phyloP scores from a whole-genome alignment of 2,888 invertebrate species.

The Eupithecia abbreviata region DNA sequence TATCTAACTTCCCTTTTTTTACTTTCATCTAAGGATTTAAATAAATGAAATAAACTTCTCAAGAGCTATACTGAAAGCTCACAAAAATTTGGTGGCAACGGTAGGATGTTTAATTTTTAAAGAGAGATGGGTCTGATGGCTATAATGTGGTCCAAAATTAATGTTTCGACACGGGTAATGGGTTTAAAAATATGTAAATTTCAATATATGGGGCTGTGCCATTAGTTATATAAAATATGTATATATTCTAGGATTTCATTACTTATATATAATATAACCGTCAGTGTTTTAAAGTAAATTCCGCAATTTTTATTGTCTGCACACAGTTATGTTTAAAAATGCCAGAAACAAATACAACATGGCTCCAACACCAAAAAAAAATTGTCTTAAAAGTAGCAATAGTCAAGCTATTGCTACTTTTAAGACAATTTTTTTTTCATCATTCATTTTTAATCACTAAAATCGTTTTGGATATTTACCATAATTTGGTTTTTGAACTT shows the following conservation, averaged over 20 bases:
- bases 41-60: too few species aligned
- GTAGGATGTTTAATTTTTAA: not conserved
- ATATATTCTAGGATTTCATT: not conserved
- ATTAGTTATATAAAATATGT: not conserved
- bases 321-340: not conserved
- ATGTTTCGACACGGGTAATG: not conserved
- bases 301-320: not conserved
- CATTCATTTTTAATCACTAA: too few species aligned
- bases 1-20: too few species aligned
- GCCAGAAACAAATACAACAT: not conserved
- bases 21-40: too few species aligned
- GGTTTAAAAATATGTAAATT: not conserved
- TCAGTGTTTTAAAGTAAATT: not conserved
- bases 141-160: not conserved
- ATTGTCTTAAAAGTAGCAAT: not conserved
- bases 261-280: not conserved
- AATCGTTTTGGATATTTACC: too few species aligned
- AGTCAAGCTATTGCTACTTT: too few species aligned
- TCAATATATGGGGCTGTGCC: slow-evolving; percentile 1
- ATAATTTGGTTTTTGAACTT: too few species aligned
- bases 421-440: too few species aligned
- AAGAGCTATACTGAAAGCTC: too few species aligned
- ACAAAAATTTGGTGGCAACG: not conserved
- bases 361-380: not conserved
- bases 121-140: not conserved